Base-by-base conservation (phyloP, 2,888 invertebrate species). In the Unio delphinus region DNA sequence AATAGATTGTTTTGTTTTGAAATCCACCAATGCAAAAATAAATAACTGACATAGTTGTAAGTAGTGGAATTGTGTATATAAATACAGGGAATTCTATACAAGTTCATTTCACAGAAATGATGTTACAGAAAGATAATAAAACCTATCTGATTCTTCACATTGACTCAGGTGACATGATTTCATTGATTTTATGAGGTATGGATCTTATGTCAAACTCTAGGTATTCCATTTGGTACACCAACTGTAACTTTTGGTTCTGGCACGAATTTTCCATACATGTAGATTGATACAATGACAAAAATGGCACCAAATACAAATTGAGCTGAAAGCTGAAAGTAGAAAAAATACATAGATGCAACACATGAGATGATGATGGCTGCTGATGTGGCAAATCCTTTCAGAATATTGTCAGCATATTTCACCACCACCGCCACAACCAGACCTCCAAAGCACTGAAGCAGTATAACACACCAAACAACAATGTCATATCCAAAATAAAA, bases 401-500 rank as follows among this genome's bases (percentile, higher is more conserved):
- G 92, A 87, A 99, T 99, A 91, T 99, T 99, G 90, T 99, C 99
- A 0, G 99, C 99, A 90, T 99, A 99, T 92, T 99, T 99, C 54
- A 99, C 98, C 4, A 99, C 99, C 79, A 99, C 94, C 0, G 99
- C 99, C 15, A 99, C 99, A 68, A 99, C 94, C 4, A 99, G 92
- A 5, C 99, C 99, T 1, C 99, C 99, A 20, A 96, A 94, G 0
- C 98, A 98, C 92, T 99, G 98, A 64, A 88, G 91, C 54, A 95
- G 89, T 4, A 99, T 94, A 67, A 98, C 92, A 86, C 96, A 84
- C 90, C 91, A 91, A 6, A 99, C 93, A 92, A 94, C 78, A 17
- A 76, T 69, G 78, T 92, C 92, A 80, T 92, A 93, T 17, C 92
- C 93, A 83, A 86, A 90, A 75, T 92, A 91, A 88, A 98, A 97